Evolutionary conservation across 2,888 invertebrate genomes (phyloP).

Genomic region (Cheilosia soror): DNA sequence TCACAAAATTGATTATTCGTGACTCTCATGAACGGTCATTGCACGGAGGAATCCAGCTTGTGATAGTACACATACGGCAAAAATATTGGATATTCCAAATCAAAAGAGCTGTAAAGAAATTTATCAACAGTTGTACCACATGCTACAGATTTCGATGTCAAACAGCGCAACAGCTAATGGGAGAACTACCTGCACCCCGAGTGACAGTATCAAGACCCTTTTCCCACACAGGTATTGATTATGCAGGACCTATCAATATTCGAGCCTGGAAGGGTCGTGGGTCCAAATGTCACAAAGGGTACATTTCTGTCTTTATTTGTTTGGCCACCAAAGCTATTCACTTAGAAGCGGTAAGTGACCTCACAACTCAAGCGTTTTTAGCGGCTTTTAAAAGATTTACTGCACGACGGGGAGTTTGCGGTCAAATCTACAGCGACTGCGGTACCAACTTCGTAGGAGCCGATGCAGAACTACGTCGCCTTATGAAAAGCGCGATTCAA

Average conservation of each 20-base stretch:
- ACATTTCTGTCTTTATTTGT: conserved; percentile 39
- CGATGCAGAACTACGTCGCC: conserved; percentile 1
- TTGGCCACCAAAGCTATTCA: conserved; percentile 46
- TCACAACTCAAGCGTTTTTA: conserved; percentile 26
- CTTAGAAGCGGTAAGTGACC: conserved; percentile 34
- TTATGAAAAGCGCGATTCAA: background rate
- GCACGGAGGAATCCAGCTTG: conserved; percentile 29
- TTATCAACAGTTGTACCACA: background rate
- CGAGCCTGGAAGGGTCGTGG: conserved; percentile 19
- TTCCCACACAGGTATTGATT: conserved; percentile 7
- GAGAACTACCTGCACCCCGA: too few species aligned
- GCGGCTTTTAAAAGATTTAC: conserved; percentile 22
- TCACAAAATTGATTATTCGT: conserved; percentile 31
- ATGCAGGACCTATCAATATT: conserved; percentile 57
- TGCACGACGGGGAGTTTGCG: conserved; percentile 21
- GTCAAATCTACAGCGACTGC: conserved; percentile 33
- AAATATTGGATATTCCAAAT: conserved; percentile 27
- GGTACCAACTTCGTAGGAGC: conserved; percentile 43
- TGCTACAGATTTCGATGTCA: conserved; percentile 1
- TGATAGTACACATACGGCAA: conserved; percentile 21
- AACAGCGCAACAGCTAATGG: background rate
- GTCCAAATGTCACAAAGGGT: conserved; percentile 31
- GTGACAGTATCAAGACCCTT: too few species aligned
- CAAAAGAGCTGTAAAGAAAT: conserved; percentile 19
- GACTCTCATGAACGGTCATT: conserved; percentile 12